Base-by-base conservation (phyloP, 2,888 invertebrate species). In the Eupithecia exiguata region DNA sequence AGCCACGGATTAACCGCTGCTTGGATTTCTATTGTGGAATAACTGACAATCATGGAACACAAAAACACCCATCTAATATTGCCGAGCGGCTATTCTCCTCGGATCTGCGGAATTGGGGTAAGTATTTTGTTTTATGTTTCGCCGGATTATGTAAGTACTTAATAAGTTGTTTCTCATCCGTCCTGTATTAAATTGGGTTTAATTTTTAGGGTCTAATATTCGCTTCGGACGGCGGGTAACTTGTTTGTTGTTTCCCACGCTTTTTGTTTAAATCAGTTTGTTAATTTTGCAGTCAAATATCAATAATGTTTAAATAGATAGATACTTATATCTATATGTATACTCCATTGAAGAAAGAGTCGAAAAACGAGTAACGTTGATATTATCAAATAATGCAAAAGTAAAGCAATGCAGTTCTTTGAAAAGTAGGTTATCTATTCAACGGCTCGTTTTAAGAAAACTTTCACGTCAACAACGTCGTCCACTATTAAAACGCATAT, bases 401-500 rank as follows among this genome's bases (percentile, higher is more conserved):
- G 40, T 40, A 66, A 21, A 25, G n/a, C 40, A 66, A 40, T 21
- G 40, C 25, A 35, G 7, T 62, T 7, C 40, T 66, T 10, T 25
- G 7, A 66, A 40, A 66, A 66, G 38, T 38, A 43, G 66, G 40
- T 43, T 66, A 40, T 62, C 35, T 62, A 62, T 65, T 65, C 66
- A 66, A 38, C 14, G 6, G 21, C 21, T 65, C n/a, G 63, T 36
- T 63, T 12, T 38, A 65, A 43, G 21, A 66, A 66, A 40, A 66
- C 25, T 66, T 38, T 21, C 38, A 68, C 62, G 74, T 68, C 74
- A 61, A 62, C 74, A 61, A 53, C 70, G 46, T 68, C 30, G 58
- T 72, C 79, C 77, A 80, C 79, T 83, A 83, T 4, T 86, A 84
- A 87, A 88, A 81, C 82, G 82, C 81, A 88, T 91, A 87, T 84